A percentile compares a stretch with the other conserved stretches of the same genome.
phyloP scores from a whole-genome alignment of 2,797 vertebrate genomes.

The Cynopterus sphinx region DNA sequence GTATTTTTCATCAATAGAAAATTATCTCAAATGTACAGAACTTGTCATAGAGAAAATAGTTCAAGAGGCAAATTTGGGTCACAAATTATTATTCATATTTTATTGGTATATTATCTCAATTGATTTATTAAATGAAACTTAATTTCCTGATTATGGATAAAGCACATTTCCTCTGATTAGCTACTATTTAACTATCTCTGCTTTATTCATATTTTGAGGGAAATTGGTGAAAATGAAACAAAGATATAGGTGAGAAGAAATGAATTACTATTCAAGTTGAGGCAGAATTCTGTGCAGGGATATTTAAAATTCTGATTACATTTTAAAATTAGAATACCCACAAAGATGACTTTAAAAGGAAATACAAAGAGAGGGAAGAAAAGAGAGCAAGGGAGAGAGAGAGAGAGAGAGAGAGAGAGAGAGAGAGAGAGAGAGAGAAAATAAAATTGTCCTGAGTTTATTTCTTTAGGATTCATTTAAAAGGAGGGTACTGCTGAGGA shows the following conservation, averaged over 20 bases:
- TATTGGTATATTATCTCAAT: not conserved
- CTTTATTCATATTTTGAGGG: not conserved
- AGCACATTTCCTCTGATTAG: not conserved
- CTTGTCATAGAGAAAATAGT: not conserved
- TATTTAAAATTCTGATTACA: not conserved
- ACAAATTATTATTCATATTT: not conserved
- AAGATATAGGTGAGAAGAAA: not conserved
- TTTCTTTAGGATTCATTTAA: not conserved
- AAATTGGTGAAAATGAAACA: too few species aligned
- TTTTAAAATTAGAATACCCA: not conserved
- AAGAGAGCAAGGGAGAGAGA: not conserved
- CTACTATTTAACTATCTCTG: not conserved
- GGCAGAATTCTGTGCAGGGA: not conserved
- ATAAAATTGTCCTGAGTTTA: rapidly evolving
- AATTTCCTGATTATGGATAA: not conserved
- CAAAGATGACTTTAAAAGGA: not conserved
- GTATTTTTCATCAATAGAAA: not conserved
- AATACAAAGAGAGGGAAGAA: not conserved
- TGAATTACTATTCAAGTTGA: not conserved
- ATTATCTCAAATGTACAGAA: not conserved
- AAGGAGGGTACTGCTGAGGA: not conserved
- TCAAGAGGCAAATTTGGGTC: not conserved
- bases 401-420: not conserved
- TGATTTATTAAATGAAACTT: not conserved
- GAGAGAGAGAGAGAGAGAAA: not conserved